Evolutionary conservation across 2,797 vertebrate genomes (phyloP).

Genomic region (Kryptolebias ocellatus): DNA sequence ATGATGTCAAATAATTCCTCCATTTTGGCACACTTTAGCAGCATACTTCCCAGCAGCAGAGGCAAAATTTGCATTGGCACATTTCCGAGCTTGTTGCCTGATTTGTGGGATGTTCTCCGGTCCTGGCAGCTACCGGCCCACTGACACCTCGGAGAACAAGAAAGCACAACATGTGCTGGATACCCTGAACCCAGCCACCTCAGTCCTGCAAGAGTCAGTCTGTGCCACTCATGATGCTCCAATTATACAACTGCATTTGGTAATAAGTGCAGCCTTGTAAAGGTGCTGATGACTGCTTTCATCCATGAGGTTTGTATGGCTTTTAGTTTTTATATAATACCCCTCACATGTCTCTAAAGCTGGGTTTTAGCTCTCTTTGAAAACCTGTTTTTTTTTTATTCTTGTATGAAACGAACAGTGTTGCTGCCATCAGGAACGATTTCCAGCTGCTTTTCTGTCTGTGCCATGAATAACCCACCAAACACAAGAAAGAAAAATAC

Average conservation of each 20-base stretch:
- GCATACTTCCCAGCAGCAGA: slow-evolving; percentile 37
- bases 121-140: slow-evolving; percentile 43
- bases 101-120: slow-evolving; percentile 41
- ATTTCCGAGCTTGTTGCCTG: slow-evolving; percentile 11
- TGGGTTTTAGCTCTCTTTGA: not conserved
- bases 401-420: not conserved
- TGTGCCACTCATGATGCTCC: not conserved
- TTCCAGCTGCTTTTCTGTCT: not conserved
- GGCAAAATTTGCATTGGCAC: slow-evolving; percentile 47
- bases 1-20: slow-evolving; percentile 9
- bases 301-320: not conserved
- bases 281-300: not conserved
- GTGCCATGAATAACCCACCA: not conserved
- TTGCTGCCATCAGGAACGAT: not conserved
- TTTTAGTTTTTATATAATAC: slow-evolving; percentile 6
- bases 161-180: slow-evolving; percentile 39
- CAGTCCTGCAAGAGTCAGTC: slow-evolving; percentile 35
- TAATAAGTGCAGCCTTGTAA: not conserved
- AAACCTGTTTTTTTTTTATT: not conserved
- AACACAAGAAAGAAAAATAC: not conserved
- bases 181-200: slow-evolving; percentile 12
- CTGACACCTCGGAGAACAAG: slow-evolving; percentile 37
- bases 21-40: slow-evolving; percentile 32
- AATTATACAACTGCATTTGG: not conserved
- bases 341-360: not conserved